Percentiles rank a stretch among this genome's conserved stretches.
phyloP scores from a whole-genome alignment of 1,140 invertebrate species.

The Lerema accius region DNA sequence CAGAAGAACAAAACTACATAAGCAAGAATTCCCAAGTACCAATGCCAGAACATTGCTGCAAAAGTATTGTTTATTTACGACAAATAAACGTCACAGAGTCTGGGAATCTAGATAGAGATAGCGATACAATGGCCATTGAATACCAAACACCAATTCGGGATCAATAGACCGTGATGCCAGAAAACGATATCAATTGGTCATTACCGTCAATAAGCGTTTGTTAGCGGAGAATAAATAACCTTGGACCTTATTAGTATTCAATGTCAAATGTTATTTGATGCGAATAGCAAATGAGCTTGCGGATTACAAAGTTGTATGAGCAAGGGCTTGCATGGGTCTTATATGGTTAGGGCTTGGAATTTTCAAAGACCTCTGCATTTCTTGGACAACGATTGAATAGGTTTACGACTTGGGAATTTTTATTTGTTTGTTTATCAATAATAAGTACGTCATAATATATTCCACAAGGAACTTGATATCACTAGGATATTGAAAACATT shows the following conservation, averaged over 20 bases:
- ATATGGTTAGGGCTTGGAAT: too few species aligned
- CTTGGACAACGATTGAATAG: too few species aligned
- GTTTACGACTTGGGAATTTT: too few species aligned
- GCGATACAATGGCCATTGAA: slow-evolving; percentile 27
- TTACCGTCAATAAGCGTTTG: slow-evolving; percentile 1
- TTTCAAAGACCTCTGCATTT: too few species aligned
- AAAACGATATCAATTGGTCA: slow-evolving; percentile 30
- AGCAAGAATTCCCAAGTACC: too few species aligned
- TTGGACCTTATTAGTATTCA: slow-evolving; percentile 1
- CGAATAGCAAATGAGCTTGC: not conserved
- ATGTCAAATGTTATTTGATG: slow-evolving; percentile 1
- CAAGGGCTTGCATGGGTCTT: too few species aligned
- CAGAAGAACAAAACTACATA: too few species aligned
- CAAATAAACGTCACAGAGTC: slow-evolving; percentile 16
- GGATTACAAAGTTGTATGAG: not conserved
- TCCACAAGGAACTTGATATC: too few species aligned
- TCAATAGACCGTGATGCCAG: slow-evolving; percentile 31
- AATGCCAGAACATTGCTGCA: too few species aligned
- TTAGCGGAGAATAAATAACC: not conserved
- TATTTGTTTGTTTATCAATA: too few species aligned
- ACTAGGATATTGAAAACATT: too few species aligned
- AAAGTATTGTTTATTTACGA: slow-evolving; percentile 9
- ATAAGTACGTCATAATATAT: too few species aligned
- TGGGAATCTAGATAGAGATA: slow-evolving; percentile 10
- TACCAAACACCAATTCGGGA: slow-evolving; percentile 30